Base-by-base conservation (phyloP, 2,797 vertebrate species). In the Agapornis canus region DNA sequence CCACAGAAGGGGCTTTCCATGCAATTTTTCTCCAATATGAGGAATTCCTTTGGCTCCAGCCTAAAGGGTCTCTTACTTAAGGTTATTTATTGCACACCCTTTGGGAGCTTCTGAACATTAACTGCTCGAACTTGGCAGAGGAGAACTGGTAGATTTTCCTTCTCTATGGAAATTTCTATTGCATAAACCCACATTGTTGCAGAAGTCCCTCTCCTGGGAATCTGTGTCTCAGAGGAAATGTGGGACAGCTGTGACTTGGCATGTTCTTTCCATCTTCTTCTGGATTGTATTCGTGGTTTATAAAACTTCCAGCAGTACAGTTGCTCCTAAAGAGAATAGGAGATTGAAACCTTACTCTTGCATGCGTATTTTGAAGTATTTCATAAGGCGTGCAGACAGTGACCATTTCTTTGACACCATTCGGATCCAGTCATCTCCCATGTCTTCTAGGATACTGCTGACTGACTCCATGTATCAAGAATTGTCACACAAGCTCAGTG, bases 1-100 rank as follows among this genome's bases (percentile, higher is more conserved):
- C 68, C 59, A 86, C 47, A 65, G 16, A 86, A 88, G 91, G 95
- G 92, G 18, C 51, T 96, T 96, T 94, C 87, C 94, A 60, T 23
- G 32, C 23, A 56, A 13, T 61, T 80, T 85, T 86, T 81, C 75
- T 71, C n/a, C 26, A 37, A 40, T 15, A 64, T n/a, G 26, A 86
- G 77, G 85, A 90, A 94, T 92, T 92, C 77, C 52, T 94, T 57
- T 95, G 82, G 56, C 82, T 90, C n/a, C 10, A 91, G 43, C 5
- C 59, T 71, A 52, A 72, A 86, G 51, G 32, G 13, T 83, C 32
- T 88, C 66, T 90, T 93, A 82, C 85, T 92, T 78, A 86, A 73
- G 23, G n/a, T 66, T 92, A 86, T 92, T 88, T 81, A 83, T 82
- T 88, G 66, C 73, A 76, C 22, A 77, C 13, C 39, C 32, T 29